phyloP scores from a whole-genome alignment of 2,888 invertebrate genomes.

The Rhagonycha lutea region DNA sequence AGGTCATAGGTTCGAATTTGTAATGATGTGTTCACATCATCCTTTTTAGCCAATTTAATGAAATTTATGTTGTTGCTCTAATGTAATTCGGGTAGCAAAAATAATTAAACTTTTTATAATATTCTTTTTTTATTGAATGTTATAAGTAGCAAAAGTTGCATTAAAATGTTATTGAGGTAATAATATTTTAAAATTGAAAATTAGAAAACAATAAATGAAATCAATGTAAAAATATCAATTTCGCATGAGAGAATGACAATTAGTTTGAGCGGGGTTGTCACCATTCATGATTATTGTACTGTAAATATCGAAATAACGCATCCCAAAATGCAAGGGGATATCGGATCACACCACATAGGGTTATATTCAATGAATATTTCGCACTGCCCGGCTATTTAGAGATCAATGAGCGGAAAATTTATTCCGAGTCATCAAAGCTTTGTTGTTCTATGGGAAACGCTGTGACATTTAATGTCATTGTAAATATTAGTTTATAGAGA shows the following conservation, averaged over 20 bases:
- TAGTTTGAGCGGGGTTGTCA: slow-evolving; percentile 39
- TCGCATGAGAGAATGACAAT: slow-evolving; percentile 34
- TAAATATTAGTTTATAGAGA: slow-evolving; percentile 19
- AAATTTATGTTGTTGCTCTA: too few relatives aligned
- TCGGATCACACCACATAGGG: slow-evolving; percentile 38
- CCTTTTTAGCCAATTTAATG: too few relatives aligned
- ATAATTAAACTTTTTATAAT: too few relatives aligned
- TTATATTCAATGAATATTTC: slow-evolving; percentile 45
- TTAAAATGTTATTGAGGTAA: background rate
- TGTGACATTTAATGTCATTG: slow-evolving; percentile 28
- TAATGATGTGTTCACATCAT: too few relatives aligned
- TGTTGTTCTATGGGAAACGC: slow-evolving; percentile 41
- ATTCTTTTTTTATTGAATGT: background rate
- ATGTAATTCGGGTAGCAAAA: too few relatives aligned
- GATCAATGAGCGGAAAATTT: slow-evolving; percentile 53
- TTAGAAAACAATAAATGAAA: slow-evolving; percentile 4
- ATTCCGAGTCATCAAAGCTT: slow-evolving; percentile 45
- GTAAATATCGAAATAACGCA: slow-evolving; percentile 44
- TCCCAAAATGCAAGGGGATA: slow-evolving; percentile 37
- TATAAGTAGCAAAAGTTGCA: background rate
- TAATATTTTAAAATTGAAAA: background rate
- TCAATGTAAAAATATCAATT: slow-evolving; percentile 18
- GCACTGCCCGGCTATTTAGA: slow-evolving; percentile 51
- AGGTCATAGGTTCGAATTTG: too few relatives aligned
- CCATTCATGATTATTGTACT: slow-evolving; percentile 44